A percentile compares a stretch with the other conserved stretches of the same genome.
phyloP scores from a whole-genome alignment of 2,888 invertebrate species.

The Athripsodes cinereus region DNA sequence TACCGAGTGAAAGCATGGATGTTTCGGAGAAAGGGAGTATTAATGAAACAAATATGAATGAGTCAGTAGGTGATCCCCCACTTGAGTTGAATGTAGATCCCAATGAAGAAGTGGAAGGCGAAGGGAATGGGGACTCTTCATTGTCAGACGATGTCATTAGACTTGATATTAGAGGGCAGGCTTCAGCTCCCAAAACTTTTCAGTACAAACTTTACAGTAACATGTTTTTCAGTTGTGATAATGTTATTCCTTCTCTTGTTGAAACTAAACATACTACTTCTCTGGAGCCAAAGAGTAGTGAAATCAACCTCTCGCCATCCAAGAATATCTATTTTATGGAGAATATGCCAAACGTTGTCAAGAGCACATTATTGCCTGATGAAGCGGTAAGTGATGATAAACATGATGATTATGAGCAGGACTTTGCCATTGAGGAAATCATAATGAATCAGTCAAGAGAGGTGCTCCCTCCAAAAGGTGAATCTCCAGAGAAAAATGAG shows the following conservation, averaged over 20 bases:
- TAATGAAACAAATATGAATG: background rate
- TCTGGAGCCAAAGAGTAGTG: background rate
- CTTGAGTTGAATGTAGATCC: constrained; percentile 12
- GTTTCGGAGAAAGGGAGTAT: background rate
- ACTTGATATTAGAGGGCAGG: constrained; percentile 45
- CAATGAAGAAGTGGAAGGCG: background rate
- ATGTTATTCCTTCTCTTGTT: background rate
- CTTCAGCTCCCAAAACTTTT: constrained; percentile 35
- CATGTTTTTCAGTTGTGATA: constrained; percentile 33
- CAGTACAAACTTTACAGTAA: constrained; percentile 42
- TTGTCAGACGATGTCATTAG: constrained; percentile 47
- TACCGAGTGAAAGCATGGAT: background rate
- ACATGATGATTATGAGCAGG: constrained; percentile 31
- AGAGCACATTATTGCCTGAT: background rate
- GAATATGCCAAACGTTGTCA: background rate
- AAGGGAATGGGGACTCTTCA: constrained; percentile 12
- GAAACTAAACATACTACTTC: background rate
- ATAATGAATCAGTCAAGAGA: constrained; percentile 36
- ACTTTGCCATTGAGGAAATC: constrained; percentile 36
- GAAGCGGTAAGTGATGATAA: constrained; percentile 27
- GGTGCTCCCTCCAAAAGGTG: constrained; percentile 28
- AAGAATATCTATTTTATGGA: background rate
- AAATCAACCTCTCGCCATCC: background rate
- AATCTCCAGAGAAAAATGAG: constrained; percentile 15
- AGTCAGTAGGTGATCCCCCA: constrained; percentile 17